Conservation (phyloP, 2,113 vertebrate genomes). For the Typhlomys cinereus region DNA sequence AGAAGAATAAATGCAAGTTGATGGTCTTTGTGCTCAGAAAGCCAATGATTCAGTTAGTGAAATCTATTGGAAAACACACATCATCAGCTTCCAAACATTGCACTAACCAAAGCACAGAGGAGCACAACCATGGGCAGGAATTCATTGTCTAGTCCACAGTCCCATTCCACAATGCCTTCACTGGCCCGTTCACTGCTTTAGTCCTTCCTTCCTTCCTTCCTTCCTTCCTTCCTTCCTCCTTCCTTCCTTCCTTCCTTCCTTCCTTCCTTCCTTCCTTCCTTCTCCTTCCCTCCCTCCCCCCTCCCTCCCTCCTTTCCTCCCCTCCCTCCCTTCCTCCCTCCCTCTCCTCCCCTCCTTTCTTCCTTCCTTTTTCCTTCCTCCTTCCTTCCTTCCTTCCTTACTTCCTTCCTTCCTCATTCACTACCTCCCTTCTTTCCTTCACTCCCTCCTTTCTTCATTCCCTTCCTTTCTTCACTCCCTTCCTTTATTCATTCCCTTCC, state of each 20-base stretch:
- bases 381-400: no score
- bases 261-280: no score
- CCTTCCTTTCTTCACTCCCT: neutral
- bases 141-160: neutral
- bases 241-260: neutral
- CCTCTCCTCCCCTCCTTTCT: neutral
- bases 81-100: neutral
- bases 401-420: no score
- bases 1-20: neutral
- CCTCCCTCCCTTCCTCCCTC: no score
- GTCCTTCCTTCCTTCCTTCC: neutral
- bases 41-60: neutral
- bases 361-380: neutral
- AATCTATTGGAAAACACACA: neutral
- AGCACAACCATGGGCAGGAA: neutral
- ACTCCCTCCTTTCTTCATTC: neutral
- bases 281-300: no score
- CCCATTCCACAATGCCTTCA: neutral
- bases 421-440: neutral
- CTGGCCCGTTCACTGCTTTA: neutral
- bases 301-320: no score
- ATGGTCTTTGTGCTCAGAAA: neutral
- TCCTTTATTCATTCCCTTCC: no score
- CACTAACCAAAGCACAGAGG: neutral
- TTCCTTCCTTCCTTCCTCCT: neutral